Conservation (phyloP, 35 echinoderm and acorn worm genomes). For the Heliocidaris tuberculata region DNA sequence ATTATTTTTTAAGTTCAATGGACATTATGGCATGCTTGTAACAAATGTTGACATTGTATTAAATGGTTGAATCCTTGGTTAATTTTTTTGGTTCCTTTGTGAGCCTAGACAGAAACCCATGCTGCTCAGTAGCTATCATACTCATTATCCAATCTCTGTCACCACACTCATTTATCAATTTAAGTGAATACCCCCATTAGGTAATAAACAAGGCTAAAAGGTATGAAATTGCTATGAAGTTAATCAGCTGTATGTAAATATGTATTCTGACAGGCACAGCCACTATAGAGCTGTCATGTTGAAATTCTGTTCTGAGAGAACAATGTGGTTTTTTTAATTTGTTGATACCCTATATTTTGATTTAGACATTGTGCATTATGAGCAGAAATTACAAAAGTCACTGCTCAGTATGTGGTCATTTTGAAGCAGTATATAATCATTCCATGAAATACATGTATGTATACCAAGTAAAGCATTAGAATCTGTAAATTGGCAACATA, state of each 20-base stretch:
- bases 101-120: slow-evolving; percentile 1
- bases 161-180: neutral
- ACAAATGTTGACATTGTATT: slow-evolving; percentile 35
- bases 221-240: no score
- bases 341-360: no score
- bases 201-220: neutral
- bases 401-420: no score
- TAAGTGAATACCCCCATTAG: neutral
- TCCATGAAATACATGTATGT: no score
- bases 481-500: neutral
- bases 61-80: slow-evolving; percentile 2
- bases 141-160: neutral
- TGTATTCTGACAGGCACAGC: no score
- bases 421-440: no score
- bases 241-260: no score
- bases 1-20: slow-evolving; percentile 38
- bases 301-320: no score
- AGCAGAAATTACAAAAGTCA: no score
- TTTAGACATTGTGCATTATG: no score
- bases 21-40: slow-evolving; percentile 49
- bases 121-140: neutral
- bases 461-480: neutral
- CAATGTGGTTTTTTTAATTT: no score
- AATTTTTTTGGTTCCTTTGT: slow-evolving; percentile 5
- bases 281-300: no score